phyloP scores from a whole-genome alignment of 2,113 vertebrate species.

The Tympanuchus pallidicinctus region DNA sequence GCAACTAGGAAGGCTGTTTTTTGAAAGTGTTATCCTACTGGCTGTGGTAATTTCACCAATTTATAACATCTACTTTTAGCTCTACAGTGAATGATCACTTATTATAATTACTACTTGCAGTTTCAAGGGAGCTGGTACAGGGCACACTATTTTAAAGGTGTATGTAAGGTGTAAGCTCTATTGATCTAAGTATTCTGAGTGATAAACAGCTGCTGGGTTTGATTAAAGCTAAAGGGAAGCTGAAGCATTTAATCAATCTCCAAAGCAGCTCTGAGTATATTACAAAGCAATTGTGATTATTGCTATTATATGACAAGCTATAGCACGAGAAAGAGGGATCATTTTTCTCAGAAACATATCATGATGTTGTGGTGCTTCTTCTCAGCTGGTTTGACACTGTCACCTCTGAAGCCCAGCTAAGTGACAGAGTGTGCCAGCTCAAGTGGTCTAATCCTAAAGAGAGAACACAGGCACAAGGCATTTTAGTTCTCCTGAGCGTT shows the following conservation, averaged over 20 bases:
- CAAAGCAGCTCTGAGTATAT: constrained; percentile 56
- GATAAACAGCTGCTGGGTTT: constrained; percentile 69
- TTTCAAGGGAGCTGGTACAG: neutral
- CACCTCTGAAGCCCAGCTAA: constrained; percentile 9
- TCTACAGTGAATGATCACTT: neutral
- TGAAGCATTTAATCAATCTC: constrained; percentile 74
- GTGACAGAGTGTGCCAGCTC: neutral
- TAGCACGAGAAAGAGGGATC: constrained; percentile 33
- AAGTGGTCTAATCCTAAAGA: neutral
- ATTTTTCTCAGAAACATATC: constrained; percentile 32
- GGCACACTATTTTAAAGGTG: constrained; percentile 66
- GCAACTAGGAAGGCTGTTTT: neutral
- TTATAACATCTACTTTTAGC: constrained; percentile 38
- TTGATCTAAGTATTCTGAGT: constrained; percentile 68
- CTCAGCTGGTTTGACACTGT: constrained; percentile 11
- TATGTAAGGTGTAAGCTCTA: constrained; percentile 73
- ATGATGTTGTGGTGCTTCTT: neutral
- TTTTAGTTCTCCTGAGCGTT: neutral
- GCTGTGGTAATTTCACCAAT: constrained; percentile 45
- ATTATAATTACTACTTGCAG: constrained; percentile 66
- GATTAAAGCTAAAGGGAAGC: constrained; percentile 69
- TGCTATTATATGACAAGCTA: constrained; percentile 56
- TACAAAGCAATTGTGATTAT: constrained; percentile 71
- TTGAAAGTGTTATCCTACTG: neutral
- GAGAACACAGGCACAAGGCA: neutral